phyloP scores from a whole-genome alignment of 1,140 invertebrate species.

The Spodoptera litura region DNA sequence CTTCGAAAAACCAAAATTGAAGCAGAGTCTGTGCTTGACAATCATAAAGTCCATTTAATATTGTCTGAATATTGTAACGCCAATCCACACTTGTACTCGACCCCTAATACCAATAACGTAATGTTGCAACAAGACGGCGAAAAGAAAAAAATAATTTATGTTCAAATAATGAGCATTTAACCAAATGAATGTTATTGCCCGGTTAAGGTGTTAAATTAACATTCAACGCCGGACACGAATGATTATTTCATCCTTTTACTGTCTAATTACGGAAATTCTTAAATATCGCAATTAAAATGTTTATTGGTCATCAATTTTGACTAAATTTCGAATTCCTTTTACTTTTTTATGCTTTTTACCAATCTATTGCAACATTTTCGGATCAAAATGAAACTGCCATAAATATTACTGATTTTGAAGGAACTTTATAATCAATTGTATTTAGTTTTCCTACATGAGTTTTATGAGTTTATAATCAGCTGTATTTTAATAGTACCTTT shows the following conservation, averaged over 20 bases:
- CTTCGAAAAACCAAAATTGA: too few relatives aligned
- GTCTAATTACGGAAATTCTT: constrained; percentile 19
- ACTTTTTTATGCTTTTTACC: background rate
- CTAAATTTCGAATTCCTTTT: background rate
- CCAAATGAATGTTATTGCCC: constrained; percentile 2
- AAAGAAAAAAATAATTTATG: constrained; percentile 10
- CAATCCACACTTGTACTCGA: background rate
- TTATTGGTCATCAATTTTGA: constrained; percentile 2
- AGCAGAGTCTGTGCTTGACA: too few relatives aligned
- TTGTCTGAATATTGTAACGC: too few relatives aligned
- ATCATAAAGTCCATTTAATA: too few relatives aligned
- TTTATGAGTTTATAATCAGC: too few relatives aligned
- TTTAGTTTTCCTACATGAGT: too few relatives aligned
- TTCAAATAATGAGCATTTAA: constrained; percentile 20
- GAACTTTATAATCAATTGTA: too few relatives aligned
- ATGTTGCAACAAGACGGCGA: constrained; percentile 6
- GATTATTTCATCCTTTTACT: constrained; percentile 29
- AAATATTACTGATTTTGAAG: too few relatives aligned
- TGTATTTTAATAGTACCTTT: too few relatives aligned
- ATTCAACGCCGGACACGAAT: constrained; percentile 10
- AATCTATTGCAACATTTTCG: too few relatives aligned
- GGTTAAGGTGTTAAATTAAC: constrained; percentile 24
- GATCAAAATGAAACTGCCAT: too few relatives aligned
- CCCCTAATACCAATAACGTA: background rate
- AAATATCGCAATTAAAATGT: constrained; percentile 12